These are phyloP conservation scores for Ptilonorhynchus violaceus DNA, from an alignment of 2,113 vertebrate genomes.

Conservation along the genomic window DNA sequence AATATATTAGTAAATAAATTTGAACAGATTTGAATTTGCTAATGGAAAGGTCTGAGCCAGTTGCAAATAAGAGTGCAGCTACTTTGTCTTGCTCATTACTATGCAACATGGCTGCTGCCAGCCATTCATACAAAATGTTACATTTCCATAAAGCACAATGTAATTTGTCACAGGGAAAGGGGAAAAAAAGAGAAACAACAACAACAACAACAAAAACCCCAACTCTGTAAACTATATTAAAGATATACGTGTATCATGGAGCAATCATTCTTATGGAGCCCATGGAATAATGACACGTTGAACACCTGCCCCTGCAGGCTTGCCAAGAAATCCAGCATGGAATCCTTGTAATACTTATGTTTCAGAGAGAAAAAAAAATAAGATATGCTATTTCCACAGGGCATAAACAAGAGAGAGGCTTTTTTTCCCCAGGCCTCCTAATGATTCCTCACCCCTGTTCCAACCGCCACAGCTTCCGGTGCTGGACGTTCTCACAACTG, in stretches of 20 bases:
- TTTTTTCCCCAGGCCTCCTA: not conserved
- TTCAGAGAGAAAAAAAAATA: not conserved
- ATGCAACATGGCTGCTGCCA: slow-evolving; percentile 68
- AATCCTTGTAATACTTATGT: not conserved
- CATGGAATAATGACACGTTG: slow-evolving; percentile 57
- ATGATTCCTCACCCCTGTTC: not conserved
- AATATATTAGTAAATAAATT: slow-evolving; percentile 88
- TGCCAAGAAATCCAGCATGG: slow-evolving; percentile 51
- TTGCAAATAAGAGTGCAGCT: slow-evolving; percentile 72
- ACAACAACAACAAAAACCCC: not conserved
- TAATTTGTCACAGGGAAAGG: slow-evolving; percentile 71
- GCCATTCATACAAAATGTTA: slow-evolving; percentile 84
- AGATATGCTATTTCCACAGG: not conserved
- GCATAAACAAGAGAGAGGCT: not conserved
- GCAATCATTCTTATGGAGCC: slow-evolving; percentile 47
- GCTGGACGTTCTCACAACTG: not conserved
- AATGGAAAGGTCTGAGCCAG: slow-evolving; percentile 78
- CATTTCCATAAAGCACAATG: slow-evolving; percentile 82
- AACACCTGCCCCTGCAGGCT: slow-evolving; percentile 62
- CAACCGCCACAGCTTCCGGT: not conserved
- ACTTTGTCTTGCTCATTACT: slow-evolving; percentile 78
- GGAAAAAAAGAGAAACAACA: accelerated
- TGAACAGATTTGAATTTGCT: slow-evolving; percentile 84
- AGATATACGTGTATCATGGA: slow-evolving; percentile 64
- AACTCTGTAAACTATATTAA: slow-evolving; percentile 70